Conservation (phyloP, 2,888 invertebrate species). For the Dioctria linearis region DNA sequence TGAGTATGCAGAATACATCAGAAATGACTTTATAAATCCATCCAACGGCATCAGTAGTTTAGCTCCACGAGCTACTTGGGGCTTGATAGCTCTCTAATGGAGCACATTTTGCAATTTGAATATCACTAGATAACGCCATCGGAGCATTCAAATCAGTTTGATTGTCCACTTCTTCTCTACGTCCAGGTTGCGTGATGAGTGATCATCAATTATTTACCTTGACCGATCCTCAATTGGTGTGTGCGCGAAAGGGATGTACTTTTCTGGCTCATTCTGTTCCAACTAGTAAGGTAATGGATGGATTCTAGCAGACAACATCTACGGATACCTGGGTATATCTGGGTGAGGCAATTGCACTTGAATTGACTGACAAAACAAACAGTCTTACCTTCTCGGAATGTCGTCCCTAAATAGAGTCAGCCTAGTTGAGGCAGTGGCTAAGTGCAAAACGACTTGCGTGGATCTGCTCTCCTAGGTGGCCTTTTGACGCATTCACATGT, state of each 20-base stretch:
- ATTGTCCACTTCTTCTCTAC: conserved; percentile 32
- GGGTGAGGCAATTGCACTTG: conserved; percentile 52
- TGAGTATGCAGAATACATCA: conserved; percentile 52
- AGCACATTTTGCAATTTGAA: conserved; percentile 56
- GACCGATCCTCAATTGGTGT: conserved; percentile 51
- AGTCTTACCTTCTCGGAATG: conserved; percentile 42
- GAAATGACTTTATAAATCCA: conserved; percentile 57
- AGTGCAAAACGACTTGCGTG: conserved; percentile 36
- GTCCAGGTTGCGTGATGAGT: conserved; percentile 56
- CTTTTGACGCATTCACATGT: conserved; percentile 59
- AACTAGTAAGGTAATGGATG: conserved; percentile 22
- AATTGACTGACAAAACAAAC: conserved; percentile 59
- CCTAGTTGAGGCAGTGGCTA: conserved; percentile 8
- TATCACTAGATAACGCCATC: conserved; percentile 59
- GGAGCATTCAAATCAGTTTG: conserved; percentile 58
- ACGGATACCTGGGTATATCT: not conserved
- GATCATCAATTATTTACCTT: conserved; percentile 57
- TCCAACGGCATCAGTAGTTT: conserved; percentile 16
- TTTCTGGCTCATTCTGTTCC: not conserved
- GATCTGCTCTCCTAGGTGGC: conserved; percentile 56
- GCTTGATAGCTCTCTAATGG: not conserved
- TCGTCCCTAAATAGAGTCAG: conserved; percentile 46
- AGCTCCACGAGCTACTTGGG: not conserved
- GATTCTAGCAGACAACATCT: not conserved
- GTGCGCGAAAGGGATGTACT: conserved; percentile 43